A percentile compares a stretch with the other conserved stretches of the same genome.
Evolutionary conservation across 2,888 invertebrate genomes (phyloP).

Genomic region (Odontocerum albicorne): DNA sequence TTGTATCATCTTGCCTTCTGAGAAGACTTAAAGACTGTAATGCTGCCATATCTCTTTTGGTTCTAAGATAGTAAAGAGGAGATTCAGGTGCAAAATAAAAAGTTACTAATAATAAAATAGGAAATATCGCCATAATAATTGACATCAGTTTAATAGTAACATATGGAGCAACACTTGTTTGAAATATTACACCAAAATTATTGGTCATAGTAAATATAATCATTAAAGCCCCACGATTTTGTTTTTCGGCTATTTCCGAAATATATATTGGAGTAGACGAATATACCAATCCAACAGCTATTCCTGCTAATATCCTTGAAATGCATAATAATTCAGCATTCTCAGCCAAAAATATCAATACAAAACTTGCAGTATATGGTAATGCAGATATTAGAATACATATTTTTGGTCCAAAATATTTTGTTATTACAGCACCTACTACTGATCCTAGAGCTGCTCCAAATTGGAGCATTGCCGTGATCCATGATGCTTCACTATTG

Average conservation of each 20-base stretch:
- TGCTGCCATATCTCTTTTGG: constrained; percentile 13
- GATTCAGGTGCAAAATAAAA: constrained; percentile 33
- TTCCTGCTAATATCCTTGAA: constrained; percentile 38
- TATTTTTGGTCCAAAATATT: constrained; percentile 23
- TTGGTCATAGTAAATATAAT: constrained; percentile 18
- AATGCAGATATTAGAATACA: constrained; percentile 19
- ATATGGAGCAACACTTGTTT: constrained; percentile 30
- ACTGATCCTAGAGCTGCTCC: constrained; percentile 21
- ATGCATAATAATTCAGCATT: constrained; percentile 40
- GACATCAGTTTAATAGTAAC: constrained; percentile 26
- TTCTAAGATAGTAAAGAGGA: constrained; percentile 31
- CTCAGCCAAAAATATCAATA: constrained; percentile 21
- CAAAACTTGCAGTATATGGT: constrained; percentile 16
- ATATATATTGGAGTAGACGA: constrained; percentile 32
- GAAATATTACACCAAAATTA: constrained; percentile 19
- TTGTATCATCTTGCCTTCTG: constrained; percentile 11
- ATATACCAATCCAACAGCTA: constrained; percentile 25
- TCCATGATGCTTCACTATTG: constrained; percentile 46
- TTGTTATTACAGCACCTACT: constrained; percentile 8
- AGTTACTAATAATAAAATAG: constrained; percentile 23
- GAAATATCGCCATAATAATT: constrained; percentile 23
- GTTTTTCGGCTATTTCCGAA: constrained; percentile 33
- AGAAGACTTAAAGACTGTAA: constrained; percentile 11
- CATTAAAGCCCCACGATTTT: constrained; percentile 30
- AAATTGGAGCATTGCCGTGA: constrained; percentile 32